These are phyloP conservation scores for Leucania comma DNA, from an alignment of 2,888 invertebrate genomes.

Conservation along the genomic window DNA sequence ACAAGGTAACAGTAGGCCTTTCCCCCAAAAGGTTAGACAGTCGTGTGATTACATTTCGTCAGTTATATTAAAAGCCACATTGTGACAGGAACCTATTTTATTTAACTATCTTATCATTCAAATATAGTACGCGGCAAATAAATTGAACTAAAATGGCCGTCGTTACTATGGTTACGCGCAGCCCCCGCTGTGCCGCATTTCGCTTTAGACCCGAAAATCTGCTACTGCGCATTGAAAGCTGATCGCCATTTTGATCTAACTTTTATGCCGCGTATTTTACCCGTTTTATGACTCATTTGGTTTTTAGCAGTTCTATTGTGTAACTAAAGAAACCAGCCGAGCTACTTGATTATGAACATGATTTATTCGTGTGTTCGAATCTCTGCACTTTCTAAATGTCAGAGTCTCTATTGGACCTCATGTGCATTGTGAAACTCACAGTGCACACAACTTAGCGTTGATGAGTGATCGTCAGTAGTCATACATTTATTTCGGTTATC, in stretches of 20 bases:
- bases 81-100: background rate
- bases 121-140: background rate
- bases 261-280: background rate
- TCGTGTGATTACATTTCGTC: background rate
- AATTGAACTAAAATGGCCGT: too few relatives aligned
- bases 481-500: too few relatives aligned
- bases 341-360: background rate
- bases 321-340: background rate
- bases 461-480: background rate
- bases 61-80: too few relatives aligned
- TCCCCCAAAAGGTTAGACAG: background rate
- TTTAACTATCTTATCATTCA: conserved; percentile 4
- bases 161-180: too few relatives aligned
- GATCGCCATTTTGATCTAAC: too few relatives aligned
- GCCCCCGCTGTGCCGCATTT: too few relatives aligned
- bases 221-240: too few relatives aligned
- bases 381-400: background rate
- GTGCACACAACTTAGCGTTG: background rate
- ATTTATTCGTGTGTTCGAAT: background rate
- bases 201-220: too few relatives aligned
- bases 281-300: conserved; percentile 13
- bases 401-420: background rate
- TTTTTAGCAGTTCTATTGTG: background rate
- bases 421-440: background rate
- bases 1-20: background rate